These are phyloP conservation scores for Diacarnus erythraeanus DNA, from an alignment of 37 sponge, comb jelly and placozoan genomes.

Conservation along the genomic window DNA sequence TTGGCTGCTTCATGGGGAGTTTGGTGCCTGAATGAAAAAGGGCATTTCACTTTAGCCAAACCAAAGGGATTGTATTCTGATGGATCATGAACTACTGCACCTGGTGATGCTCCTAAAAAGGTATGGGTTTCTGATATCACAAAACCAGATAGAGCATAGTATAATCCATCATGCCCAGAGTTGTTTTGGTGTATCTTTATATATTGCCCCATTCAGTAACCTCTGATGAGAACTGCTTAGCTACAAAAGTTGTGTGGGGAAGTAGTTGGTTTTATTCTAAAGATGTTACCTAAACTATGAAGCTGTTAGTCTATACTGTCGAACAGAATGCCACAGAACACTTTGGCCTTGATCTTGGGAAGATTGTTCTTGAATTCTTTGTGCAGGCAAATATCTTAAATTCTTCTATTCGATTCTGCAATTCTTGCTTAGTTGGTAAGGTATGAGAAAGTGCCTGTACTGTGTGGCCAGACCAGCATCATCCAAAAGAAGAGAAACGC, in stretches of 20 bases:
- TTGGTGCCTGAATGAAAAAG: conserved; percentile 14
- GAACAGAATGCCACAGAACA: conserved; percentile 11
- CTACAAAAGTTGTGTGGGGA: conserved; percentile 22
- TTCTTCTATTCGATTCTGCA: too few species aligned
- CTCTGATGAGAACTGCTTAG: conserved; percentile 18
- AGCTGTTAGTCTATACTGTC: conserved; percentile 33
- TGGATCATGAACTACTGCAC: conserved; percentile 39
- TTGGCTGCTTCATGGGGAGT: conserved; percentile 5
- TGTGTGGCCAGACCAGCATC: conserved; percentile 1
- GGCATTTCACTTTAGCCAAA: conserved; percentile 40
- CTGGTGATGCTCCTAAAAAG: conserved; percentile 52
- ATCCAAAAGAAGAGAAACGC: conserved; percentile 30
- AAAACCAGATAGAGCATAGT: conserved; percentile 25
- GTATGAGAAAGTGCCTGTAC: background rate
- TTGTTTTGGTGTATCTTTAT: background rate
- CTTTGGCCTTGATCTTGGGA: conserved; percentile 28
- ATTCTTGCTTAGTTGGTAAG: conserved; percentile 1
- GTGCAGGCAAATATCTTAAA: too few species aligned
- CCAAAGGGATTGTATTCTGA: conserved; percentile 16
- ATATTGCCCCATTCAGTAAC: conserved; percentile 30
- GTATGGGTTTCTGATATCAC: conserved; percentile 12
- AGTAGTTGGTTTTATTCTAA: conserved; percentile 13
- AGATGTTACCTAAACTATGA: conserved; percentile 35
- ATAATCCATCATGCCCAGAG: conserved; percentile 17
- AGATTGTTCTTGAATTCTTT: conserved; percentile 9